Evolutionary conservation across 1,140 invertebrate species (phyloP).

Genomic region (Pemphigus obesinymphae): DNA sequence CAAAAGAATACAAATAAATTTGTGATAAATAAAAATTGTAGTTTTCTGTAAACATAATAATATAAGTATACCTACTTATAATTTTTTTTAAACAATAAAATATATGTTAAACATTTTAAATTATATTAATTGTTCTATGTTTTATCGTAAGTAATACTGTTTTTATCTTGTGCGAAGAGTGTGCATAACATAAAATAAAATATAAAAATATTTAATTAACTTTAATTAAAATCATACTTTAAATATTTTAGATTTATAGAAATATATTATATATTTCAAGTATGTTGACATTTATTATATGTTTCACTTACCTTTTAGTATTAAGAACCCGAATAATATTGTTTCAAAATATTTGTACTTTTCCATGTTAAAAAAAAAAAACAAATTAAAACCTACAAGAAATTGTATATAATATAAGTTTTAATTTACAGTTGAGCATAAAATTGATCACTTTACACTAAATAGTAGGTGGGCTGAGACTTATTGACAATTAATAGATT

Average conservation of each 20-base stretch:
- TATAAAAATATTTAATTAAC: neutral
- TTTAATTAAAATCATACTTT: neutral
- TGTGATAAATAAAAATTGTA: no score
- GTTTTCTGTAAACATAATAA: no score
- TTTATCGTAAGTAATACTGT: no score
- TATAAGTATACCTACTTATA: no score
- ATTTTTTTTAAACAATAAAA: no score
- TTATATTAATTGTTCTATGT: no score
- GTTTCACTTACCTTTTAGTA: neutral
- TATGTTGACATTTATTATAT: neutral
- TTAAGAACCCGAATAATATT: neutral
- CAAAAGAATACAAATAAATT: no score
- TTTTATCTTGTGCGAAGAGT: no score
- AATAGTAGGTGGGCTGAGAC: neutral
- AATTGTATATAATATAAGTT: neutral
- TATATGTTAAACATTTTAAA: no score
- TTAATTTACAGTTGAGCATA: neutral
- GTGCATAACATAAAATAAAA: neutral
- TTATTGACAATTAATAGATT: neutral
- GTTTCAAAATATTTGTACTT: neutral
- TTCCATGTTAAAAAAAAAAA: neutral
- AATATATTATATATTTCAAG: neutral
- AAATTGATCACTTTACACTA: neutral
- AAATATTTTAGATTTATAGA: neutral
- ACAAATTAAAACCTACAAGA: neutral